Conservation (phyloP, 1,140 invertebrate species). For the Drosophila sp. region DNA sequence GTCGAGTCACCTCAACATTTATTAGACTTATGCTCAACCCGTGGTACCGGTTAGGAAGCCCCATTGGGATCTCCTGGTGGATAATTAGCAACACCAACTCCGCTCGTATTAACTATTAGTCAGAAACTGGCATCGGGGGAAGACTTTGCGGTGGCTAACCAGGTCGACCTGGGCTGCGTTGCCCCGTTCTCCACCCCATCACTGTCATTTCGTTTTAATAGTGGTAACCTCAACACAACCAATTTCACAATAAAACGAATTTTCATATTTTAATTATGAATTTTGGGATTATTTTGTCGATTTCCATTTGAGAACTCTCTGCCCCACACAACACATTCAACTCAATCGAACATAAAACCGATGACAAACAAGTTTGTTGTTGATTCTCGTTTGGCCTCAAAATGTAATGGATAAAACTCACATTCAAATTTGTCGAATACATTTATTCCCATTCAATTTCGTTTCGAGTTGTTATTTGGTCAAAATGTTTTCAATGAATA, state of each 20-base stretch:
- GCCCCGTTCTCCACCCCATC: too few relatives aligned
- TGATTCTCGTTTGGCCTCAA: not conserved
- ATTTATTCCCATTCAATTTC: not conserved
- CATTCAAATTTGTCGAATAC: not conserved
- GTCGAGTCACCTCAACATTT: not conserved
- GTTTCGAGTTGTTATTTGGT: not conserved
- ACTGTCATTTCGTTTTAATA: too few relatives aligned
- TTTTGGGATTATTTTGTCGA: not conserved
- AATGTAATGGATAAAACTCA: constrained; percentile 5
- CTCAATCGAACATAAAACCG: not conserved
- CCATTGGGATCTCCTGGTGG: too few relatives aligned
- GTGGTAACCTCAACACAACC: too few relatives aligned
- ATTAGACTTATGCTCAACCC: too few relatives aligned
- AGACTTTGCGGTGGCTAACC: too few relatives aligned
- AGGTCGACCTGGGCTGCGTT: too few relatives aligned
- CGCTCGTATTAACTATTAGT: too few relatives aligned
- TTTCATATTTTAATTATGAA: not conserved
- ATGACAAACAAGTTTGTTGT: constrained; percentile 4
- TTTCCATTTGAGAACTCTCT: not conserved
- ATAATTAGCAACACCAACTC: too few relatives aligned
- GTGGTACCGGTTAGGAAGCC: too few relatives aligned
- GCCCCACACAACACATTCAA: not conserved
- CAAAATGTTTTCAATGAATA: constrained; percentile 74
- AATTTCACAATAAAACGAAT: not conserved
- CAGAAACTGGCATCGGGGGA: too few relatives aligned